Evolutionary conservation across 2,888 invertebrate species (phyloP), one percentile per base, ranked within the genome.

Genomic region (Rhagophthalmus giganteus): DNA sequence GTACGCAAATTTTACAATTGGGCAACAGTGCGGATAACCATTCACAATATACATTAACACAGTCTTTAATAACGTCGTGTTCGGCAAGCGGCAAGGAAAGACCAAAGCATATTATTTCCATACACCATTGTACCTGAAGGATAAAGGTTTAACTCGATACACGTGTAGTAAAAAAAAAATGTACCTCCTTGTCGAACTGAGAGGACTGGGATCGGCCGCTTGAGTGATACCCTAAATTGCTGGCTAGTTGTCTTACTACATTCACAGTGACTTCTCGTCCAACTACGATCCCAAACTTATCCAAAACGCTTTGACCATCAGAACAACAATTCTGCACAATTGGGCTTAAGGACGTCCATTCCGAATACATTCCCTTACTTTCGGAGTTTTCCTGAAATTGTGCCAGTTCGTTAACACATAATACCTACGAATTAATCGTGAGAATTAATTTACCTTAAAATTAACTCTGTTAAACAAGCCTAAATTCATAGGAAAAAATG

Each of bases 41-140:
- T 69, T 97, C 94, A 73, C 95, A 96, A 71, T 97, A 97, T 24
- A 97, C 89, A 71, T 92, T 92, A 28, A 96, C 96, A 73, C 96
- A 97, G 74, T 96, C 95, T 58, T 94, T 87, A 39, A 97, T 88
- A 0, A 94, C 92, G 64, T 95, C 95, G 72, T 95, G 94, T 74
- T 97, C 96, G 24, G 85, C 81, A 33, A 97, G 76, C 0, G 95
- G 94, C 31, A 97, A 78, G 8, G 93, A 90, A 2, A 98, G 79
- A 0, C 97, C 96, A 75, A 86, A 95, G 65, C 96, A 90, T 54
- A 97, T 86, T 8, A 89, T 89, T 74, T 89, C 88, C 78, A 90
- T 84, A 53, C 89, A 89, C 89, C 89, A 90, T 70, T 86, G 84
- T 34, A 96, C 94, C 90, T 93, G 65, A 0, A 66, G 65, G 50